Conservation (phyloP, 2,113 vertebrate genomes). For the Boulengeromyrus knoepffleri region DNA sequence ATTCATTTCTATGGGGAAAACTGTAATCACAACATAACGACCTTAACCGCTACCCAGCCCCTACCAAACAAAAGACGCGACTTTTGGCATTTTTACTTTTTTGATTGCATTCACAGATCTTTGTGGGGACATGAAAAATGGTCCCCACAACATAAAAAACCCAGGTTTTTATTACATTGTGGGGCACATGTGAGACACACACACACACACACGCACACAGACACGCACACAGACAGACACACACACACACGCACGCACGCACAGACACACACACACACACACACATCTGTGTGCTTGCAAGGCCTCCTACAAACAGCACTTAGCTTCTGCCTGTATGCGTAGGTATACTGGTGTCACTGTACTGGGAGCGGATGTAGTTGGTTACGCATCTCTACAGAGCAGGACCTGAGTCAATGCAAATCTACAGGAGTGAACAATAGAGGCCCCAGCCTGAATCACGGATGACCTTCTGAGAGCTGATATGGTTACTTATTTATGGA, state of each 20-base stretch:
- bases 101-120: no score
- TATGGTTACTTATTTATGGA: conserved; percentile 15
- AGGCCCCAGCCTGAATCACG: not conserved
- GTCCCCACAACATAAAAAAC: no score
- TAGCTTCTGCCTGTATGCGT: not conserved
- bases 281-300: not conserved
- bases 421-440: not conserved
- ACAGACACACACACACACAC: conserved; percentile 30
- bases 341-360: not conserved
- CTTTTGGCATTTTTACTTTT: no score
- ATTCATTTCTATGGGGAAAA: no score
- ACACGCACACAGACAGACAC: not conserved
- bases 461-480: not conserved
- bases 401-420: conserved; percentile 53
- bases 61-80: no score
- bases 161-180: no score
- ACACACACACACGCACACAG: not conserved
- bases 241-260: conserved; percentile 27
- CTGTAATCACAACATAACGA: no score
- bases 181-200: no score
- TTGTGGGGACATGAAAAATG: no score
- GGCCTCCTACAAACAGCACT: not conserved
- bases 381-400: conserved; percentile 14
- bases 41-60: no score
- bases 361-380: not conserved